A percentile compares a stretch with the other conserved stretches of the same genome.
phyloP scores from a whole-genome alignment of 2,888 invertebrate species.

The Drosophila villosipedis region DNA sequence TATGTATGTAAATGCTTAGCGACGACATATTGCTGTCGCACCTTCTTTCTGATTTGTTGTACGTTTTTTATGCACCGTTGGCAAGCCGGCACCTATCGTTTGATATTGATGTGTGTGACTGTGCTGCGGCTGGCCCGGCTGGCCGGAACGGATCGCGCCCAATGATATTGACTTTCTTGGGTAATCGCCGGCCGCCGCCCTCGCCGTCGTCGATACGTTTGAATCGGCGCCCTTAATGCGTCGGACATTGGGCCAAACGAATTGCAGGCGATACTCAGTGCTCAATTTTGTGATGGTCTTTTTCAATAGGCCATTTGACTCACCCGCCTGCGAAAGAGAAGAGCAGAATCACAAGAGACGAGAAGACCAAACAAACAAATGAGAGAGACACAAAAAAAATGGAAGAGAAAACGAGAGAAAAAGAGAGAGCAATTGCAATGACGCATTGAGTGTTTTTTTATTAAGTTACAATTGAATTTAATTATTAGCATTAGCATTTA shows the following conservation, averaged over 20 bases:
- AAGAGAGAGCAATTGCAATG: slow-evolving; percentile 57
- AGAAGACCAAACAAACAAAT: slow-evolving; percentile 53
- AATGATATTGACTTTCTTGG: slow-evolving; percentile 94
- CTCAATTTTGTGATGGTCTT: slow-evolving; percentile 91
- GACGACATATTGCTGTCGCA: slow-evolving; percentile 86
- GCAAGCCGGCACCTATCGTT: slow-evolving; percentile 84
- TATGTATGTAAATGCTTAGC: slow-evolving; percentile 74
- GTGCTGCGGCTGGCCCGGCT: slow-evolving; percentile 68
- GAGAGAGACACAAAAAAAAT: slow-evolving; percentile 17
- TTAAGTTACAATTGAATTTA: slow-evolving; percentile 33
- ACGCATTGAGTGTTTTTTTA: slow-evolving; percentile 53
- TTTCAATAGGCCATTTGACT: slow-evolving; percentile 89
- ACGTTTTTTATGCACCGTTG: slow-evolving; percentile 90
- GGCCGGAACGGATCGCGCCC: slow-evolving; percentile 91
- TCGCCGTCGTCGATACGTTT: slow-evolving; percentile 85
- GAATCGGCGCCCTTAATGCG: slow-evolving; percentile 86
- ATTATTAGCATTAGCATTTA: slow-evolving; percentile 40
- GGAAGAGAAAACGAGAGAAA: slow-evolving; percentile 45
- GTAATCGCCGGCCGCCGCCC: slow-evolving; percentile 82
- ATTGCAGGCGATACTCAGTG: slow-evolving; percentile 95
- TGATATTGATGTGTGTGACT: slow-evolving; percentile 76
- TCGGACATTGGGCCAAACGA: slow-evolving; percentile 92
- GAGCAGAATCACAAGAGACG: slow-evolving; percentile 74
- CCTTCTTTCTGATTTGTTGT: slow-evolving; percentile 86
- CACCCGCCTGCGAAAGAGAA: slow-evolving; percentile 86